phyloP scores from a whole-genome alignment of 2,113 vertebrate species.

The Heterocephalus glaber region DNA sequence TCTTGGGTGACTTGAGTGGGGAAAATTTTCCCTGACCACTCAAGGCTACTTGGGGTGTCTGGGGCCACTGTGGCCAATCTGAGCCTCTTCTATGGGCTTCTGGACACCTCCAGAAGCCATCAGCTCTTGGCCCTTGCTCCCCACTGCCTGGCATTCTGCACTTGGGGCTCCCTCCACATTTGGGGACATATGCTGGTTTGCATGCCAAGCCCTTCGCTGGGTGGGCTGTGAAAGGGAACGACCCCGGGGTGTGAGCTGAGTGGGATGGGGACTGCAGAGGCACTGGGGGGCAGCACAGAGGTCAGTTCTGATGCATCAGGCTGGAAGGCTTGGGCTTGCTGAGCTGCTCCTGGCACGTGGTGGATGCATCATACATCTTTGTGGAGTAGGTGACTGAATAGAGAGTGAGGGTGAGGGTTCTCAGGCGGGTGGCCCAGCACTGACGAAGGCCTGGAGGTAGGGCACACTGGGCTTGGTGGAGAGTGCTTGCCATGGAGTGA shows the following conservation, averaged over 20 bases:
- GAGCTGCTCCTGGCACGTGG: neutral
- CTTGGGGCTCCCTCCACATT: neutral
- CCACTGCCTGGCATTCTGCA: neutral
- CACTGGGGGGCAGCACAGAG: accelerated
- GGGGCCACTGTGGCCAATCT: neutral
- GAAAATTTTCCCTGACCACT: neutral
- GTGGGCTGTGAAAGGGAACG: neutral
- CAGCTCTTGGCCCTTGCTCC: neutral
- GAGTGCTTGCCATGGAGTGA: neutral
- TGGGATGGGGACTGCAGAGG: neutral
- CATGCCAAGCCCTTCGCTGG: neutral
- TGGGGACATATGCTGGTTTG: neutral
- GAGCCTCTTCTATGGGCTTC: neutral
- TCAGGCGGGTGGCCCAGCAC: neutral
- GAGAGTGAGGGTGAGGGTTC: neutral
- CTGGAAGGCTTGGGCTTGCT: neutral
- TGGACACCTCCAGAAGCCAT: neutral
- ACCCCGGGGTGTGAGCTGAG: neutral
- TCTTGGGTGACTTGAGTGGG: neutral
- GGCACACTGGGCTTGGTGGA: neutral
- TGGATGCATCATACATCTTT: neutral
- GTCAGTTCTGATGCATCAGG: neutral
- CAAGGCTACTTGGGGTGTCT: neutral
- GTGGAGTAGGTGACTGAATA: conserved; percentile 3
- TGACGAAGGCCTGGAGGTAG: neutral